phyloP scores from a whole-genome alignment of 2,888 invertebrate genomes.

The Asteroscopus sphinx region DNA sequence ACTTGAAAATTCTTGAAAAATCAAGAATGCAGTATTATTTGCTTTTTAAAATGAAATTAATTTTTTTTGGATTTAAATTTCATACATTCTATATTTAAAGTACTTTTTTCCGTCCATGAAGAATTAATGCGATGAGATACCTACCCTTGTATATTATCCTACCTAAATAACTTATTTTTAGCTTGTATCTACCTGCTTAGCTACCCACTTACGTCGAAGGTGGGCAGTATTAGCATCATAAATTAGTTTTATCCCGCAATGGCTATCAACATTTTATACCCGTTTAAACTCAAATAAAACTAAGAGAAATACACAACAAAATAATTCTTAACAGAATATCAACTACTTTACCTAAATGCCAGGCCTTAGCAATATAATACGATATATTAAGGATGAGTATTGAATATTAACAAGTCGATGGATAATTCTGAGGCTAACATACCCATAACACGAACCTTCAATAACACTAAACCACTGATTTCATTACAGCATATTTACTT shows the following conservation, averaged over 20 bases:
- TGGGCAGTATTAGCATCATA: constrained; percentile 39
- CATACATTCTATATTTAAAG: too few species aligned
- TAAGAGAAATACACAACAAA: constrained; percentile 27
- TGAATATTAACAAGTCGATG: constrained; percentile 61
- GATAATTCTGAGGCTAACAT: constrained; percentile 62
- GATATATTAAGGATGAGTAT: constrained; percentile 43
- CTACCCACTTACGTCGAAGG: constrained; percentile 19
- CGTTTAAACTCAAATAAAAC: constrained; percentile 48
- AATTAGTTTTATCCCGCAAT: constrained; percentile 46
- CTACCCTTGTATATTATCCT: too few species aligned
- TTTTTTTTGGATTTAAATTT: too few species aligned
- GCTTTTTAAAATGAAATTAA: too few species aligned
- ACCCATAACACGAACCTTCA: constrained; percentile 62
- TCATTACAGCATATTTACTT: constrained; percentile 76
- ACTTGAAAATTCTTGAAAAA: too few species aligned
- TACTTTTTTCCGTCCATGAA: too few species aligned
- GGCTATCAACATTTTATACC: constrained; percentile 54
- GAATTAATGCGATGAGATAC: too few species aligned
- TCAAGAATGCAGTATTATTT: too few species aligned
- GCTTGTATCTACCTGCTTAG: constrained; percentile 5
- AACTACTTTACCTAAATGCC: constrained; percentile 35
- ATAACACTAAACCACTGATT: constrained; percentile 80
- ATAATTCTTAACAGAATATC: constrained; percentile 15
- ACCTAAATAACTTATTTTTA: constrained; percentile 3
- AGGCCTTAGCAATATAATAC: constrained; percentile 33